Evolutionary conservation across 2,888 invertebrate species (phyloP), one percentile per base, ranked within the genome.

Genomic region (Terebella lapidaria): DNA sequence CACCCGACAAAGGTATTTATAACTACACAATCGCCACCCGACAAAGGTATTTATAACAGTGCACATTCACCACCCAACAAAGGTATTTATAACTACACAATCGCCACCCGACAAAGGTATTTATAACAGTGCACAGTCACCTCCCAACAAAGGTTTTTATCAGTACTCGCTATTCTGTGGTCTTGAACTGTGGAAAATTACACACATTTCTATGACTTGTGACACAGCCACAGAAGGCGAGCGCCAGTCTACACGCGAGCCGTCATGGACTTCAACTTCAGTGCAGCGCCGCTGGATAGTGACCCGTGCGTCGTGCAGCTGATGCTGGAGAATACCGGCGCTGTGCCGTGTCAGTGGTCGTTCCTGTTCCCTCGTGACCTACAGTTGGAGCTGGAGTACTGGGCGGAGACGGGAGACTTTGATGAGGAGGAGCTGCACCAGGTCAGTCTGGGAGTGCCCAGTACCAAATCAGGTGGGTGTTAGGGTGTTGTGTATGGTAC

Each of bases 401-500:
- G 80, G 80, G 74, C 79, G 2, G 79, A 80, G 64, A 75, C 78
- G 4, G 80, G 80, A 46, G 78, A 79, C 57, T 75, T 74, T 69
- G 73, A 74, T 56, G 72, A 74, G 25, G 78, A 79, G 63, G 78
- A 79, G 61, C 65, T 79, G 24, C 78, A 79, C 64, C 75, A 79
- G 72, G 79, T 78, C 59, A 54, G 24, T 22, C 42, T 10, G 42
- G 10, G 42, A 35, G 10, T 35, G 10, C 42, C 10, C n/a, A 35
- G 42, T 35, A 35, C n/a, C 10, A 35, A 35, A 15, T 10, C 42
- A 35, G n/a, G 42, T 15, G 42, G 10, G n/a, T 35, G n/a, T 35
- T 15, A 15, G 42, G 10, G 10, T 15, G 42, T 35, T 15, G 42
- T 35, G n/a, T 35, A 35, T 35, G n/a, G n/a, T n/a, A 15, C 42